Percentiles rank a stretch among this genome's conserved stretches.
Evolutionary conservation across 2,888 invertebrate genomes (phyloP).

Genomic region (Orchestes rusci): DNA sequence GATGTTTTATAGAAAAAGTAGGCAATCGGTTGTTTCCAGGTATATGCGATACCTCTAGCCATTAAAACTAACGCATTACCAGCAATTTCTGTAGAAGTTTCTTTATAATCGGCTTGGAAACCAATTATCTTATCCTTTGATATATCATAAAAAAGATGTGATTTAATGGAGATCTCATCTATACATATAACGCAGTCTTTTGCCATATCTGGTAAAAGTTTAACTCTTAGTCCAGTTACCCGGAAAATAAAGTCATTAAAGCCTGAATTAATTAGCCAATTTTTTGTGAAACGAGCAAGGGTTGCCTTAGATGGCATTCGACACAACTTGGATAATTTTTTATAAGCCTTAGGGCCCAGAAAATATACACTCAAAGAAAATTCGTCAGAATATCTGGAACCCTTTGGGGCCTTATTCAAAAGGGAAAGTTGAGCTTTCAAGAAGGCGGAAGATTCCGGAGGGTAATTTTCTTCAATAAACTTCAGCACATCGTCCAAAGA

Average conservation of each 20-base stretch:
- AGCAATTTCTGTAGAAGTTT: slow-evolving; percentile 1
- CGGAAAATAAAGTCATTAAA: slow-evolving; percentile 21
- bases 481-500: background rate
- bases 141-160: slow-evolving; percentile 23
- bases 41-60: slow-evolving; percentile 3
- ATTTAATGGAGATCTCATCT: slow-evolving; percentile 25
- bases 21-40: too few species aligned
- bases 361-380: slow-evolving; percentile 17
- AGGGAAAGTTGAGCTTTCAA: background rate
- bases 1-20: slow-evolving; percentile 23
- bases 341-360: slow-evolving; percentile 25
- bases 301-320: slow-evolving; percentile 22
- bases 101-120: slow-evolving; percentile 3
- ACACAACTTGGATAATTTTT: slow-evolving; percentile 17
- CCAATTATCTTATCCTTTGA: slow-evolving; percentile 8
- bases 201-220: slow-evolving; percentile 13
- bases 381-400: slow-evolving; percentile 20
- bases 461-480: background rate
- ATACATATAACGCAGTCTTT: slow-evolving; percentile 23
- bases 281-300: slow-evolving; percentile 19
- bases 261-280: slow-evolving; percentile 20
- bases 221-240: slow-evolving; percentile 10
- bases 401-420: slow-evolving; percentile 11
- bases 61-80: slow-evolving; percentile 4
- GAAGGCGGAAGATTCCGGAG: background rate